Conservation (phyloP, 92 coral and sea anemone genomes). For the Galaxea fascicularis region DNA sequence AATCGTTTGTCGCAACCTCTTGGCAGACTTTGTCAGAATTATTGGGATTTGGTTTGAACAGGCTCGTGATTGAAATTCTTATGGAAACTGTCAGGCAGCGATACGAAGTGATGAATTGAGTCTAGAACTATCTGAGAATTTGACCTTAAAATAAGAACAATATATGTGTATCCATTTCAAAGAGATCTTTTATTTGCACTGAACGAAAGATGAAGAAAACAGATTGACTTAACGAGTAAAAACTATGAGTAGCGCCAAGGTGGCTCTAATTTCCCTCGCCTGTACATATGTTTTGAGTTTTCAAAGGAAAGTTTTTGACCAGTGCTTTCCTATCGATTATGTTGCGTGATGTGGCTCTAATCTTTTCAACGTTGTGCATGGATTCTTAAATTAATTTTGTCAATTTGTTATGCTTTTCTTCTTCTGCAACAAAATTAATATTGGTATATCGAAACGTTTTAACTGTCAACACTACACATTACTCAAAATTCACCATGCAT, state of each 20-base stretch:
- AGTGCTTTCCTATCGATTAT: background rate
- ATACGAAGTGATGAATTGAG: background rate
- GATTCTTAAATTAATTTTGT: background rate
- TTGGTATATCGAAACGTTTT: background rate
- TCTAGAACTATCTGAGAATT: slow-evolving; percentile 39
- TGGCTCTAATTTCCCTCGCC: background rate
- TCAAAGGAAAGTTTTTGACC: background rate
- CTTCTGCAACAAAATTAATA: too few species aligned
- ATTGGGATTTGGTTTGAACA: background rate
- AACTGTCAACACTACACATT: slow-evolving; percentile 5
- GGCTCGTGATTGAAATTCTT: slow-evolving; percentile 32
- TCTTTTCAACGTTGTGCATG: background rate
- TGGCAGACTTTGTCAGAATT: background rate
- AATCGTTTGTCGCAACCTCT: background rate
- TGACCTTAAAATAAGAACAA: background rate
- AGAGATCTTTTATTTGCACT: background rate
- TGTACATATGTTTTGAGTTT: background rate
- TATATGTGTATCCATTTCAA: background rate
- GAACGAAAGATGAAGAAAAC: background rate
- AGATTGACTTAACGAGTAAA: background rate
- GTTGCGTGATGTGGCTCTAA: background rate
- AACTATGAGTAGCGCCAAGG: background rate
- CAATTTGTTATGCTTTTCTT: background rate
- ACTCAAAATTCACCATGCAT: background rate
- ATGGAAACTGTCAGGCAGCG: slow-evolving; percentile 6